Percentiles rank a stretch among this genome's conserved stretches.
phyloP scores from a whole-genome alignment of 2,797 vertebrate species.

The Thamnophis elegans region DNA sequence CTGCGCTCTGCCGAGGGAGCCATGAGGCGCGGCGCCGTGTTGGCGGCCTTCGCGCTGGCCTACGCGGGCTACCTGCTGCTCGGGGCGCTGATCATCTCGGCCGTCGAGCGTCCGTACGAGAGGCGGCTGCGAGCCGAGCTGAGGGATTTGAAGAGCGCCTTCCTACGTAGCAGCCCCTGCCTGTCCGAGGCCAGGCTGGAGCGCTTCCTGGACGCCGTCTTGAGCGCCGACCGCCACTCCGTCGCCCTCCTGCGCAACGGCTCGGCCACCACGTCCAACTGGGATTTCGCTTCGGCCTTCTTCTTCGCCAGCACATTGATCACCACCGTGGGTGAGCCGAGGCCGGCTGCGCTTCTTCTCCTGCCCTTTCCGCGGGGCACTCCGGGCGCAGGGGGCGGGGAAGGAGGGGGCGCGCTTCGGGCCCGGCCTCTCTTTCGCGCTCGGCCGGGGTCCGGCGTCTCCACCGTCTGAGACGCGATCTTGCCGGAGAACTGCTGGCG shows the following conservation, averaged over 20 bases:
- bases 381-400: neutral
- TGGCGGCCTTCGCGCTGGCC: constrained; percentile 71
- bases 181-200: constrained; percentile 77
- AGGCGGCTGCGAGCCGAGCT: constrained; percentile 75
- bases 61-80: constrained; percentile 82
- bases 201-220: constrained; percentile 73
- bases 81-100: constrained; percentile 84
- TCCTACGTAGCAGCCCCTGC: constrained; percentile 79
- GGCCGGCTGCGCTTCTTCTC: neutral
- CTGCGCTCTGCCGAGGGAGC: neutral
- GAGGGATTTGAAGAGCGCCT: constrained; percentile 71
- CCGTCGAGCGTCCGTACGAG: constrained; percentile 84
- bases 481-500: neutral
- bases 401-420: neutral
- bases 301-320: constrained; percentile 91
- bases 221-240: constrained; percentile 82
- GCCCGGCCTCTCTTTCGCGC: neutral
- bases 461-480: neutral
- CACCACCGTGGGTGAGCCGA: constrained; percentile 87
- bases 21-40: constrained; percentile 70
- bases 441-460: neutral
- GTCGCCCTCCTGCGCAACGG: constrained; percentile 75
- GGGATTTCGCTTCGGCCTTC: constrained; percentile 87
- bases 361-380: neutral
- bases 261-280: constrained; percentile 70